These are phyloP conservation scores for Dromaius novaehollandiae DNA, from an alignment of 2,113 vertebrate genomes.

Conservation along the genomic window DNA sequence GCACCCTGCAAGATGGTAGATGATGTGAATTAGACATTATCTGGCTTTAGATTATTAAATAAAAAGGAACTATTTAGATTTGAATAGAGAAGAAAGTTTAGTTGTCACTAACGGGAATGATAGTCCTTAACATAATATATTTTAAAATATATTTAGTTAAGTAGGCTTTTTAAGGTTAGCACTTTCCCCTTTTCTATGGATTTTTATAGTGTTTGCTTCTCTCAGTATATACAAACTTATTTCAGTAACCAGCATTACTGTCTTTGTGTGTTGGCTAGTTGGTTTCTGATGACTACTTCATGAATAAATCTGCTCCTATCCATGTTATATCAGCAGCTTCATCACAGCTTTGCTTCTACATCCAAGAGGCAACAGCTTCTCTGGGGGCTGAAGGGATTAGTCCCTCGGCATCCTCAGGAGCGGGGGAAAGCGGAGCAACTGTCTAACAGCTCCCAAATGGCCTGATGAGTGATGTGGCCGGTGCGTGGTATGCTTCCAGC, in stretches of 20 bases:
- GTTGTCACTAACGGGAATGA: neutral
- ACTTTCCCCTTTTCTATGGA: neutral
- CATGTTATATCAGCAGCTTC: neutral
- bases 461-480: neutral
- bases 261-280: neutral
- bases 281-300: neutral
- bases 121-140: neutral
- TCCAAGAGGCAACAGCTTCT: neutral
- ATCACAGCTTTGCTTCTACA: neutral
- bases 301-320: neutral
- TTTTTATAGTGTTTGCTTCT: neutral
- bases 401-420: neutral
- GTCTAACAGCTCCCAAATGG: neutral
- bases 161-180: neutral
- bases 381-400: neutral
- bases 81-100: neutral
- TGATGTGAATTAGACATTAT: neutral
- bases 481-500: neutral
- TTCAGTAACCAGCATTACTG: neutral
- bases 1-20: accelerated
- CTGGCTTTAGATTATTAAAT: neutral
- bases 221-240: neutral
- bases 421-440: neutral
- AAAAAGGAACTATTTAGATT: neutral
- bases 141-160: neutral